A percentile compares a stretch with the other conserved stretches of the same genome.
Evolutionary conservation across 2,888 invertebrate genomes (phyloP).

Genomic region (Venustoraphidia nigricollis): DNA sequence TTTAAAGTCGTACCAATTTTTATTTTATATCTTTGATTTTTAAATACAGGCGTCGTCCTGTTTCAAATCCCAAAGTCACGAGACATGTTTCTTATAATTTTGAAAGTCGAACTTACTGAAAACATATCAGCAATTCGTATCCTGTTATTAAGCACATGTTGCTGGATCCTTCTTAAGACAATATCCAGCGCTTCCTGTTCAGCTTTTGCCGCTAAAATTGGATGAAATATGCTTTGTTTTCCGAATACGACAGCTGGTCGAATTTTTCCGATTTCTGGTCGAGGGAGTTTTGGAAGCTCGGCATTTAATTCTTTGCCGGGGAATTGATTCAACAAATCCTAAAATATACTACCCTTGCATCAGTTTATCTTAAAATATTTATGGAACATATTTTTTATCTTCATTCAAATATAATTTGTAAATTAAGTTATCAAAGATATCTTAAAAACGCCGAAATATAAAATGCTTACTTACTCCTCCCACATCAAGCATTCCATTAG

Average conservation of each 20-base stretch:
- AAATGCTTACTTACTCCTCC: constrained; percentile 32
- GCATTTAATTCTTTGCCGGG: constrained; percentile 51
- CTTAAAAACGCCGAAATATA: not conserved
- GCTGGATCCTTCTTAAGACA: constrained; percentile 47
- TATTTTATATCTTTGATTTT: too few relatives aligned
- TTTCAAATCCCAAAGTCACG: not conserved
- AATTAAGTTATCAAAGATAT: constrained; percentile 1
- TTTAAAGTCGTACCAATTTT: too few relatives aligned
- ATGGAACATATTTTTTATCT: too few relatives aligned
- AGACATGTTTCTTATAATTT: not conserved
- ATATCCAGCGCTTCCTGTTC: constrained; percentile 35
- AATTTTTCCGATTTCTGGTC: constrained; percentile 46
- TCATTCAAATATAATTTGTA: not conserved
- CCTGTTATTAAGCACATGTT: constrained; percentile 45
- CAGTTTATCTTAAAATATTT: not conserved
- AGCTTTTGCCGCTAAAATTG: constrained; percentile 33
- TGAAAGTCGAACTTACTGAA: constrained; percentile 29
- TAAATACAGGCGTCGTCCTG: not conserved
- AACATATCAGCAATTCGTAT: constrained; percentile 54
- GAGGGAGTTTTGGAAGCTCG: constrained; percentile 48
- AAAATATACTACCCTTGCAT: constrained; percentile 6
- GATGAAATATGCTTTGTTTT: constrained; percentile 39
- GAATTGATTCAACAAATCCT: constrained; percentile 38
- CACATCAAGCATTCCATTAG: constrained; percentile 32
- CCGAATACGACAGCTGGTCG: constrained; percentile 34